Percentiles rank a stretch among this genome's conserved stretches.
Conservation (phyloP, 2,113 vertebrate species). For the Trematocara marginatum region DNA sequence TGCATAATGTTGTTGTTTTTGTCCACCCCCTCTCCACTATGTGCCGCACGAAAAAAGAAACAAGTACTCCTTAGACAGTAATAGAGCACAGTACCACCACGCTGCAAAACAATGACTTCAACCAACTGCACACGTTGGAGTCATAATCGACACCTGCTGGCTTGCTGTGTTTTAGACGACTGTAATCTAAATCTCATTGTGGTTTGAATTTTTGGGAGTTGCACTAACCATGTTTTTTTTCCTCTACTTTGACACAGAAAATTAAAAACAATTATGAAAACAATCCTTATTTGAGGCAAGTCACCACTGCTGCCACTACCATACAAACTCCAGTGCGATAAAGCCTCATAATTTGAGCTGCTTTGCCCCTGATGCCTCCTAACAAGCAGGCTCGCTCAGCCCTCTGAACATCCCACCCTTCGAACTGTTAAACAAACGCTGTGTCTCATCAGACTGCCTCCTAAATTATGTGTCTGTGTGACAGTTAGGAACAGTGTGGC, state of each 20-base stretch:
- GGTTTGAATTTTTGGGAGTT: not conserved
- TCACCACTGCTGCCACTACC: not conserved
- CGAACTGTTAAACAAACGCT: slow-evolving; percentile 14
- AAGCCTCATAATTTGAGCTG: not conserved
- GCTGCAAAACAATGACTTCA: not conserved
- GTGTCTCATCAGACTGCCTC: not conserved
- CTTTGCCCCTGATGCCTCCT: not conserved
- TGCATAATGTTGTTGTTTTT: slow-evolving; percentile 41
- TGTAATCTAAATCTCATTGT: not conserved
- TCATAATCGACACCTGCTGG: not conserved
- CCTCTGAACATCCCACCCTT: slow-evolving; percentile 6
- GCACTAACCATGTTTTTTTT: fast-evolving
- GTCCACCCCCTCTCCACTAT: slow-evolving; percentile 41
- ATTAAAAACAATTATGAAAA: not conserved
- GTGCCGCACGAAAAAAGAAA: slow-evolving; percentile 15
- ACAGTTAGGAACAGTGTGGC: slow-evolving; percentile 1
- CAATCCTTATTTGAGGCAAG: not conserved
- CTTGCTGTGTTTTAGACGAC: not conserved
- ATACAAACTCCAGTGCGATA: not conserved
- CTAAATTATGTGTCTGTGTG: slow-evolving; percentile 16
- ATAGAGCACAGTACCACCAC: not conserved
- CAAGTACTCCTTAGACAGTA: not conserved
- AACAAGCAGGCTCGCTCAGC: not conserved
- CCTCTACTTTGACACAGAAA: not conserved
- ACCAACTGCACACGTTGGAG: not conserved